These are phyloP conservation scores for Phaethornis superciliosus DNA, from an alignment of 2,113 vertebrate genomes.

Conservation along the genomic window DNA sequence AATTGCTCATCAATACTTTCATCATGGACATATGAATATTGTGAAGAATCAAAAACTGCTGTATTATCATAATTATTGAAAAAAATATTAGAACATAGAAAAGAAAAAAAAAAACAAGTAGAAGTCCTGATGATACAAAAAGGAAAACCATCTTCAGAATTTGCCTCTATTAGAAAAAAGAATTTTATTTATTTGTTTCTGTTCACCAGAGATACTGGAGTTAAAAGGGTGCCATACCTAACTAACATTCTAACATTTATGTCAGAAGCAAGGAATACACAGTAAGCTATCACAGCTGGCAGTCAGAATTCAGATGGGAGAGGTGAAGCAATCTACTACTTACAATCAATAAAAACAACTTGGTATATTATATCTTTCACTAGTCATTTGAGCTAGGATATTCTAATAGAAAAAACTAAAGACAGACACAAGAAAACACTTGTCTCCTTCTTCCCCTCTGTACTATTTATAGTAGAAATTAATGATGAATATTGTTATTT, in stretches of 20 bases:
- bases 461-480: background rate
- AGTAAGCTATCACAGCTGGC: background rate
- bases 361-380: background rate
- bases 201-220: background rate
- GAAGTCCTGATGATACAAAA: background rate
- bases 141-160: background rate
- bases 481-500: background rate
- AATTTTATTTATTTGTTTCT: background rate
- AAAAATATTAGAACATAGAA: background rate
- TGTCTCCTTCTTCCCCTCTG: background rate
- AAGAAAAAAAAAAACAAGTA: background rate
- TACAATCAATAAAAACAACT: background rate
- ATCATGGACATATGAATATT: background rate
- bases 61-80: background rate
- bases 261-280: conserved; percentile 4
- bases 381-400: background rate
- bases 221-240: conserved; percentile 32
- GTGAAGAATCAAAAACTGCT: background rate
- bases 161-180: background rate
- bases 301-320: conserved; percentile 13
- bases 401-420: background rate
- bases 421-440: background rate
- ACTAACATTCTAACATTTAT: conserved; percentile 49
- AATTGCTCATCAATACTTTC: background rate
- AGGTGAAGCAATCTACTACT: background rate